Conservation (phyloP, 2,888 invertebrate species). For the Imbricaverruca yamaguchii region DNA sequence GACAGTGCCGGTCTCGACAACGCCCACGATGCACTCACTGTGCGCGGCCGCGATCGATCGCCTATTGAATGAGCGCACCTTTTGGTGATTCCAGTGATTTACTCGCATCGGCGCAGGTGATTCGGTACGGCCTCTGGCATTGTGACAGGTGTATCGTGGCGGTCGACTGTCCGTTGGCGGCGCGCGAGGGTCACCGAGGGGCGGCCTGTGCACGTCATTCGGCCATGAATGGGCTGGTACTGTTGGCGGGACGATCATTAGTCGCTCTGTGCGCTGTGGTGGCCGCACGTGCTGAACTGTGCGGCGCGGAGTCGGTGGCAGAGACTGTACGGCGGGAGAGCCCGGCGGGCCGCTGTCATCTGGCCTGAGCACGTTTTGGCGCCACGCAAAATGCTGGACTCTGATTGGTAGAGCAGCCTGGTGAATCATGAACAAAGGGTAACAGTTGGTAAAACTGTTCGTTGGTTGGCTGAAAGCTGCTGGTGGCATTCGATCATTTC, state of each 20-base stretch:
- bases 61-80: constrained; percentile 17
- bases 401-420: neutral
- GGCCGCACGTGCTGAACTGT: neutral
- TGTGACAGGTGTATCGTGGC: neutral
- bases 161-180: neutral
- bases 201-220: no score
- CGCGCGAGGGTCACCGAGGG: no score
- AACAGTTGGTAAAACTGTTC: neutral
- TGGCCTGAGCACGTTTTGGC: neutral
- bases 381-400: neutral
- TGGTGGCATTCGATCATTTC: neutral
- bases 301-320: neutral
- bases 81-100: constrained; percentile 20
- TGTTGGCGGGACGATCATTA: neutral
- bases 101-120: constrained; percentile 16
- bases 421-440: neutral
- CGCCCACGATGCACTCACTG: neutral
- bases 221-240: neutral
- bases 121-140: constrained; percentile 8
- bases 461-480: neutral
- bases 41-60: constrained; percentile 1
- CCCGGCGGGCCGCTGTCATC: neutral
- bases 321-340: neutral
- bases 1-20: no score
- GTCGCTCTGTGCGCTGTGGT: neutral